phyloP scores from a whole-genome alignment of 1,140 invertebrate genomes.

The Drosophila pseudoobscura region DNA sequence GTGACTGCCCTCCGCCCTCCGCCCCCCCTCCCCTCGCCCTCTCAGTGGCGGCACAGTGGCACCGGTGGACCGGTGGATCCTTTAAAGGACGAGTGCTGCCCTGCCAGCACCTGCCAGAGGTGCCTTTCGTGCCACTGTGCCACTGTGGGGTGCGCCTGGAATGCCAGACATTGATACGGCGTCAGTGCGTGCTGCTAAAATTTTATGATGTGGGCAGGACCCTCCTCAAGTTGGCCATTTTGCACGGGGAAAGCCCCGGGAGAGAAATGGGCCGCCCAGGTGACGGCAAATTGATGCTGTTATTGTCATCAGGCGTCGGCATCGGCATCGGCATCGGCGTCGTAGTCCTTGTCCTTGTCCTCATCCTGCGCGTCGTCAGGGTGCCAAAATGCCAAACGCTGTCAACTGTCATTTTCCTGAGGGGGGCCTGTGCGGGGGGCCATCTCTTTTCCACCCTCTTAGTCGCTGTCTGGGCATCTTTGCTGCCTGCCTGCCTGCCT shows the following conservation, averaged over 20 bases:
- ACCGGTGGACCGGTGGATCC: no score
- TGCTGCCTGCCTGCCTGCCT: background rate
- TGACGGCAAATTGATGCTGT: conserved; percentile 76
- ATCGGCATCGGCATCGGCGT: background rate
- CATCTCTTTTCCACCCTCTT: no score
- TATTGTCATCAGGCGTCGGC: conserved; percentile 57
- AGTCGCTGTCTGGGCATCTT: background rate
- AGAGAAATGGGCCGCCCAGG: conserved; percentile 63
- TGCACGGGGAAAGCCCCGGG: conserved; percentile 7
- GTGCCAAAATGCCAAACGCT: conserved; percentile 58
- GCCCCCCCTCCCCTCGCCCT: no score
- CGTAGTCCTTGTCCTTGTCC: conserved; percentile 1
- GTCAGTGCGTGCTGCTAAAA: conserved; percentile 67
- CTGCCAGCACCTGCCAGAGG: no score
- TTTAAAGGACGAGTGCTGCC: background rate
- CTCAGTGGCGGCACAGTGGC: conserved; percentile 10
- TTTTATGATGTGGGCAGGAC: conserved; percentile 62
- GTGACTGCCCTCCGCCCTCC: no score
- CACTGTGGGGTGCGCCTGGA: background rate
- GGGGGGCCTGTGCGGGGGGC: conserved; percentile 9
- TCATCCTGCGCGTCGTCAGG: background rate
- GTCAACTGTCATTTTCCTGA: conserved; percentile 55
- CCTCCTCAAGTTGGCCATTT: background rate
- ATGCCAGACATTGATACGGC: conserved; percentile 46
- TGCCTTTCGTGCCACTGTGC: no score